Evolutionary conservation across 2,888 invertebrate species (phyloP).

Genomic region (Idaea straminata): DNA sequence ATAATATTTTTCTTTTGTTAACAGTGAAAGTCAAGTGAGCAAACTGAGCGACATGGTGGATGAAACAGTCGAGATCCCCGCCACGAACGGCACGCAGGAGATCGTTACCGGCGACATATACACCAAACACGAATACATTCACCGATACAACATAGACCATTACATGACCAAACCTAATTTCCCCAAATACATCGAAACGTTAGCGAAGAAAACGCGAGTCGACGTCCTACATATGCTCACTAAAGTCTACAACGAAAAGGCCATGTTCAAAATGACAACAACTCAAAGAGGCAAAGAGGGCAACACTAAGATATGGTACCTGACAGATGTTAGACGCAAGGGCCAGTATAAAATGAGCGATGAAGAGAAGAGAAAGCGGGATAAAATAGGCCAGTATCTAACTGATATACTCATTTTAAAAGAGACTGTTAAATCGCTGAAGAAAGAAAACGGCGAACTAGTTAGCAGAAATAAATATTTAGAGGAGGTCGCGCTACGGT

Average conservation of each 20-base stretch:
- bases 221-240: constrained; percentile 42
- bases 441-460: constrained; percentile 28
- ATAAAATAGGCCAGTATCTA: constrained; percentile 27
- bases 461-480: constrained; percentile 27
- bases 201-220: constrained; percentile 38
- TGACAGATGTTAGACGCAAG: constrained; percentile 34
- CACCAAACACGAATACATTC: constrained; percentile 44
- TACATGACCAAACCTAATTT: constrained; percentile 45
- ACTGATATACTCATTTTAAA: constrained; percentile 30
- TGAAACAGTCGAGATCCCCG: constrained; percentile 11
- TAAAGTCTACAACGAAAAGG: constrained; percentile 42
- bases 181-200: constrained; percentile 42
- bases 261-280: constrained; percentile 48
- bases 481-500: constrained; percentile 25
- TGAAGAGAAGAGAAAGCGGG: constrained; percentile 30
- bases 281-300: constrained; percentile 44
- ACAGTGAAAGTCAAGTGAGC: neutral
- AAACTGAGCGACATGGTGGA: constrained; percentile 24
- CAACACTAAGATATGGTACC: constrained; percentile 43
- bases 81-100: constrained; percentile 24
- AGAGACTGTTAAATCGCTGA: constrained; percentile 27
- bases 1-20: neutral
- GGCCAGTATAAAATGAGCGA: constrained; percentile 29
- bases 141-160: constrained; percentile 43
- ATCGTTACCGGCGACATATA: constrained; percentile 23